Evolutionary conservation across 2,113 vertebrate species (phyloP).

Genomic region (Gymnocephalus cernua): DNA sequence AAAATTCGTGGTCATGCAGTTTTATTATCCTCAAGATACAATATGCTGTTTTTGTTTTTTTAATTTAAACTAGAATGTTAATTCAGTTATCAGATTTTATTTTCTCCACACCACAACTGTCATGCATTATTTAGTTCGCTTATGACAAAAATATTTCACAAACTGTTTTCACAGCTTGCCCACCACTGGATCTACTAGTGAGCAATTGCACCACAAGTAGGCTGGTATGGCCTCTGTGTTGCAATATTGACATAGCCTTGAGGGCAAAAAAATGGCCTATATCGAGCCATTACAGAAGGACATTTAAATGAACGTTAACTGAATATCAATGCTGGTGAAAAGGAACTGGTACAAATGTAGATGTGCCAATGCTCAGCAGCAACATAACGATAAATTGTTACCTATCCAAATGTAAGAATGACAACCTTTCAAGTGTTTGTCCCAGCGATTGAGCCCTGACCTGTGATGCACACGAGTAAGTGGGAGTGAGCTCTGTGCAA

Average conservation of each 20-base stretch:
- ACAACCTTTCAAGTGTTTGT: neutral
- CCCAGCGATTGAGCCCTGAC: constrained; percentile 20
- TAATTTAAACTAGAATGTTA: neutral
- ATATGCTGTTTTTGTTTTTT: neutral
- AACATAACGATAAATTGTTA: neutral
- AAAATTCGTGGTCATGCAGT: neutral
- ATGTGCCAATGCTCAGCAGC: neutral
- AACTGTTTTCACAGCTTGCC: constrained; percentile 28
- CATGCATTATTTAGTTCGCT: neutral
- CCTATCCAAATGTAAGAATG: neutral
- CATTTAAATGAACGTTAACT: neutral
- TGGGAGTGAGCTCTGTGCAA: constrained; percentile 15
- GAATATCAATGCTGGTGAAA: neutral
- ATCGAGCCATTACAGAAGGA: neutral
- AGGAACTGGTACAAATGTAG: neutral
- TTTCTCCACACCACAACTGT: neutral
- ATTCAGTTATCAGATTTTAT: neutral
- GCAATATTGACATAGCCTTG: neutral
- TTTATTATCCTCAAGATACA: neutral
- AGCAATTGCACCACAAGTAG: neutral
- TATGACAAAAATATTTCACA: constrained; percentile 3
- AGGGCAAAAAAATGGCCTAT: neutral
- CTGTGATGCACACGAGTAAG: constrained; percentile 2
- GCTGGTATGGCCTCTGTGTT: neutral
- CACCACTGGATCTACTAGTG: neutral